phyloP scores from a whole-genome alignment of 2,888 invertebrate species.

The Drosophila tanythrix region DNA sequence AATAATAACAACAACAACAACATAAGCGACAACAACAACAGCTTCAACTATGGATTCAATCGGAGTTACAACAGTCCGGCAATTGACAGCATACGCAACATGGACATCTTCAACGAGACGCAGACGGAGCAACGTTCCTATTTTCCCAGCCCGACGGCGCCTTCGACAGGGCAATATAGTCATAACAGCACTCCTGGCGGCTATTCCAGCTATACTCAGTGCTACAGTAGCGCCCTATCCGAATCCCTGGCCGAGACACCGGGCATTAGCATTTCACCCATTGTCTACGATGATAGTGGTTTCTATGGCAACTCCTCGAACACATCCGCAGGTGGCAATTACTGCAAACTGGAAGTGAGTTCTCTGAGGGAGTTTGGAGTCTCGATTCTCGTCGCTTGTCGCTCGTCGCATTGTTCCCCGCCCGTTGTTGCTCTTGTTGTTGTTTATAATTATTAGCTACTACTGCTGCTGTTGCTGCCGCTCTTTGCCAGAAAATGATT shows the following conservation, averaged over 20 bases:
- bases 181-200: slow-evolving; percentile 44
- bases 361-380: slow-evolving; percentile 21
- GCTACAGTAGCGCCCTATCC: slow-evolving; percentile 76
- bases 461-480: slow-evolving; percentile 10
- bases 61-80: slow-evolving; percentile 58
- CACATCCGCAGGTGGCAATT: slow-evolving; percentile 35
- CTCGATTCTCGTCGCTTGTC: slow-evolving; percentile 5
- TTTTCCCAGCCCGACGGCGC: slow-evolving; percentile 59
- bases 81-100: slow-evolving; percentile 74
- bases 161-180: slow-evolving; percentile 36
- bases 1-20: slow-evolving; percentile 35
- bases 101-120: slow-evolving; percentile 61
- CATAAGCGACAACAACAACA: slow-evolving; percentile 43
- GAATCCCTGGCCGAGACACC: slow-evolving; percentile 81
- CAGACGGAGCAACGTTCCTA: slow-evolving; percentile 36
- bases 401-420: not conserved
- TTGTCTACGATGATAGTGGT: slow-evolving; percentile 45
- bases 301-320: slow-evolving; percentile 20
- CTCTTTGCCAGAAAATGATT: slow-evolving; percentile 43
- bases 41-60: slow-evolving; percentile 26
- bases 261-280: slow-evolving; percentile 75
- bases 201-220: slow-evolving; percentile 60
- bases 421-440: slow-evolving; percentile 5
- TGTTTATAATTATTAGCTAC: slow-evolving; percentile 6
- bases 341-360: slow-evolving; percentile 83